Base-by-base conservation (phyloP, 2,888 invertebrate genomes). In the Pyrocoelia pectoralis region DNA sequence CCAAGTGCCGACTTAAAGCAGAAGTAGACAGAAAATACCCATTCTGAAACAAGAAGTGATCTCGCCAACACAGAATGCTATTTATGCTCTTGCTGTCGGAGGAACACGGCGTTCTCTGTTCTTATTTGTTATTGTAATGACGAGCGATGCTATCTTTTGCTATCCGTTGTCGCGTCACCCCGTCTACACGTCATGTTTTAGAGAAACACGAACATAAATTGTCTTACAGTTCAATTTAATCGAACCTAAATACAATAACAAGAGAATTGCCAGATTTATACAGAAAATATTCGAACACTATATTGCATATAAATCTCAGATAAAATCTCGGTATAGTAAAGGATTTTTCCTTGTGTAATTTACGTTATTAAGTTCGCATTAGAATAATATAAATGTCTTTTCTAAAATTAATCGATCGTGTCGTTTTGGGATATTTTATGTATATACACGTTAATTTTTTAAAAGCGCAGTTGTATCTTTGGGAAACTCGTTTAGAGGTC, bases 81-180 rank as follows among this genome's bases (percentile, higher is more conserved):
- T 79, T 79, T 78, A 79, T 79, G 76, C 75, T 68, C 75, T 76
- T 68, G 72, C 72, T 70, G 72, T 73, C 70, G 68, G 70, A 64
- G 74, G 74, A 75, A 79, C 76, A 77, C 75, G 72, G 74, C 70
- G 72, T 76, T 77, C 75, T 76, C 77, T 79, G 78, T 79, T 77
- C 79, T 80, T 80, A 80, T 80, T 80, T 80, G 80, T 80, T 80
- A 80, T 80, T 80, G 78, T 80, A 80, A 80, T 80, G 80, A 79
- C 77, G 77, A 76, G 73, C 74, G 80, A 80, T 80, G 77, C 70
- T 78, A 79, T 79, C 79, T 70, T 74, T 68, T 73, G 73, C 74
- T 76, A 77, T 77, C 75, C 75, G 75, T 72, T 77, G 78, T 77
- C 78, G 74, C 76, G 76, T 75, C 71, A 72, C 72, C 76, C 77